Evolutionary conservation across 2,888 invertebrate species (phyloP).

Genomic region (Phania funesta): DNA sequence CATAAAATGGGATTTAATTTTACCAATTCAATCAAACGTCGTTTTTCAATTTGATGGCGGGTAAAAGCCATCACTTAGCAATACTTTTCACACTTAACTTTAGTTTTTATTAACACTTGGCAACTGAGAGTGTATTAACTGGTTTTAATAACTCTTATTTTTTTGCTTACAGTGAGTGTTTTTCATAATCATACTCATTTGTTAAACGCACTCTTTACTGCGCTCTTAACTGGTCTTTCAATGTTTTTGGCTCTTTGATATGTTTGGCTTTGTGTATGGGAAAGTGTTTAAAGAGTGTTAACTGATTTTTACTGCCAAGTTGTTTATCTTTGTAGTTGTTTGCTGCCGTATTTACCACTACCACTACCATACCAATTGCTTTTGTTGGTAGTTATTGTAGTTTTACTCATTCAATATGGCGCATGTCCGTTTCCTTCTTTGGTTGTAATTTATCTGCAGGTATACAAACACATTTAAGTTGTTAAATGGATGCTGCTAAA

Average conservation of each 20-base stretch:
- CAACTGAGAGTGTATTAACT: constrained; percentile 12
- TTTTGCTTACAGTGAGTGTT: neutral
- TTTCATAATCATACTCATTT: neutral
- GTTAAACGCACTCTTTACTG: neutral
- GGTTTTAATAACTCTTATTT: constrained; percentile 36
- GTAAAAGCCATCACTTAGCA: constrained; percentile 76
- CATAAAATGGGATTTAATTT: constrained; percentile 78
- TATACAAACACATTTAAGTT: constrained; percentile 63
- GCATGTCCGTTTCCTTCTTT: constrained; percentile 72
- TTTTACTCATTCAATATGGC: constrained; percentile 54
- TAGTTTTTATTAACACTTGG: constrained; percentile 14
- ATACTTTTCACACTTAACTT: constrained; percentile 23
- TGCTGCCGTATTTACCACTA: constrained; percentile 61
- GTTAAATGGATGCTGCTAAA: constrained; percentile 61
- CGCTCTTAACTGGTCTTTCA: constrained; percentile 23
- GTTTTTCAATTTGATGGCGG: constrained; percentile 79
- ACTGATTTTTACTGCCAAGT: constrained; percentile 53
- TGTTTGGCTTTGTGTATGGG: neutral
- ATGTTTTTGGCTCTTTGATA: constrained; percentile 49
- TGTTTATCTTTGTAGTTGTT: constrained; percentile 31
- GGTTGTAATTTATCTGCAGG: constrained; percentile 65
- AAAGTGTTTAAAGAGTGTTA: constrained; percentile 26
- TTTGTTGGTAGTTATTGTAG: constrained; percentile 34
- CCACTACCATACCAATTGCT: constrained; percentile 63
- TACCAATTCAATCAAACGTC: constrained; percentile 79